Evolutionary conservation across 2,888 invertebrate species (phyloP).

Genomic region (Yponomeuta plumbellus): DNA sequence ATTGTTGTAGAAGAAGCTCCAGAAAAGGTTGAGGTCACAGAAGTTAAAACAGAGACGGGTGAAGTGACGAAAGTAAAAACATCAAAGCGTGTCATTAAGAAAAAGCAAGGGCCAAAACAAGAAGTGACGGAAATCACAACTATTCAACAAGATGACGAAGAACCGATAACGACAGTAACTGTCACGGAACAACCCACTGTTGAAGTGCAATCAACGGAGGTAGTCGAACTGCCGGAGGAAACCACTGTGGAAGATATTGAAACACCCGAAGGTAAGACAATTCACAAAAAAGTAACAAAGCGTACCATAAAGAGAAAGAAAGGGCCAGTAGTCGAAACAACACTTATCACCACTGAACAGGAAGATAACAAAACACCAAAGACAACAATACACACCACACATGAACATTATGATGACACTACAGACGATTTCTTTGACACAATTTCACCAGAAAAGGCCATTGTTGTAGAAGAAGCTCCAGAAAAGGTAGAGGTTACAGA

Average conservation of each 20-base stretch:
- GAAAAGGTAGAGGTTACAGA: constrained; percentile 27
- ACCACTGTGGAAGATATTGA: constrained; percentile 10
- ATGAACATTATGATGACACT: constrained; percentile 33
- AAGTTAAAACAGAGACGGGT: constrained; percentile 33
- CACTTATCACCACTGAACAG: constrained; percentile 60
- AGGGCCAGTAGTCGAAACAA: constrained; percentile 42
- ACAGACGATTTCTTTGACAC: constrained; percentile 17
- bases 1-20: constrained; percentile 22
- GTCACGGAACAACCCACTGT: constrained; percentile 28
- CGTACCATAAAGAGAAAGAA: constrained; percentile 39
- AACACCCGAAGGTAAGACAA: constrained; percentile 23
- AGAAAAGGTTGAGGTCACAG: constrained; percentile 21
- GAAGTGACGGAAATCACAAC: constrained; percentile 34
- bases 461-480: constrained; percentile 25
- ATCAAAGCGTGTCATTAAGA: constrained; percentile 27
- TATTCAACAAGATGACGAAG: constrained; percentile 29
- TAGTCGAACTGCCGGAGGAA: constrained; percentile 23
- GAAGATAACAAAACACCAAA: constrained; percentile 58
- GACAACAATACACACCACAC: constrained; percentile 44
- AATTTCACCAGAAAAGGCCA: constrained; percentile 25
- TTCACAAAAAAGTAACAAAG: constrained; percentile 25
- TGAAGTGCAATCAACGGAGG: constrained; percentile 24
- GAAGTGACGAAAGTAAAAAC: constrained; percentile 25
- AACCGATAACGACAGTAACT: constrained; percentile 21
- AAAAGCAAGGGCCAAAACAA: constrained; percentile 24